Percentiles rank a stretch among this genome's conserved stretches.
Evolutionary conservation across 37 sponge, comb jelly and placozoan species (phyloP).

Genomic region (Agelas oroides): DNA sequence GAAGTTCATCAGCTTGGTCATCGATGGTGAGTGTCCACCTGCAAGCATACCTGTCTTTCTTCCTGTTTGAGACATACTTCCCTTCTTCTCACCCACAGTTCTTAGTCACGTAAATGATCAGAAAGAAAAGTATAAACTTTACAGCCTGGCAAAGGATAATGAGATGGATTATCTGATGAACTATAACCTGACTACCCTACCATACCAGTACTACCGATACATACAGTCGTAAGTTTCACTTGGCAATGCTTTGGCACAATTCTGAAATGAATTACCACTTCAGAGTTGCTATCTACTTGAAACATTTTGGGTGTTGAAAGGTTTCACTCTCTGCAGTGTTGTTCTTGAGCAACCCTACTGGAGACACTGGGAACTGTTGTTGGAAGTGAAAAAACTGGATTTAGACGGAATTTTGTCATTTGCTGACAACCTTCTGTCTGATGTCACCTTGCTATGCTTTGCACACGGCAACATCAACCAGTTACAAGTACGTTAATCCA

Average conservation of each 20-base stretch:
- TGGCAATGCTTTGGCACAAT: too few species aligned
- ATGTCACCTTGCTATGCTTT: slow-evolving; percentile 43
- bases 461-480: slow-evolving; percentile 61
- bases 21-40: slow-evolving; percentile 28
- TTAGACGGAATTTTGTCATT: not conserved
- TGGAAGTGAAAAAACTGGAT: not conserved
- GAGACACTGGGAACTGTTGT: slow-evolving; percentile 37
- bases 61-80: not conserved
- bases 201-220: slow-evolving; percentile 57
- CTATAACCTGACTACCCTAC: slow-evolving; percentile 50
- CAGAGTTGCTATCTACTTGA: too few species aligned
- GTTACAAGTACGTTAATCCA: not conserved
- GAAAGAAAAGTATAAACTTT: not conserved
- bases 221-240: slow-evolving; percentile 63
- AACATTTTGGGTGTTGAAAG: too few species aligned
- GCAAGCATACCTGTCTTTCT: not conserved
- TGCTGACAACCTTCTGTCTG: not conserved
- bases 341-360: slow-evolving; percentile 67
- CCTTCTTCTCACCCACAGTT: too few species aligned
- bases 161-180: slow-evolving; percentile 16
- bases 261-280: too few species aligned
- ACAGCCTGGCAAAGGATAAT: not conserved
- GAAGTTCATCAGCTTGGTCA: slow-evolving; percentile 9
- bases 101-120: too few species aligned
- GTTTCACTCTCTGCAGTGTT: slow-evolving; percentile 12